phyloP scores from a whole-genome alignment of 2,888 invertebrate genomes.

The Pyrrhia umbra region DNA sequence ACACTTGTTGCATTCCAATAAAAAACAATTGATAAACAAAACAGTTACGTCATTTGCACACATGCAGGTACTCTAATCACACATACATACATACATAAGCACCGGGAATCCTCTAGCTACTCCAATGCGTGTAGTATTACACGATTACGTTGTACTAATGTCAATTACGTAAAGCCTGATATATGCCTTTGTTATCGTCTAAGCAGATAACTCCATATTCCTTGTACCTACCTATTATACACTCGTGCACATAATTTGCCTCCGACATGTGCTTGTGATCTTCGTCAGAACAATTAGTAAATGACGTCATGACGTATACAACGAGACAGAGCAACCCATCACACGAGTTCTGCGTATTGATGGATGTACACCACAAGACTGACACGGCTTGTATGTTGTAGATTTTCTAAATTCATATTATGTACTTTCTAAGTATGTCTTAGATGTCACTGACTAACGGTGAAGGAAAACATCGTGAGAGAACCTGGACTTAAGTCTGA shows the following conservation, averaged over 20 bases:
- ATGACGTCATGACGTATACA: conserved; percentile 27
- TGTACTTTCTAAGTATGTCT: too few species aligned
- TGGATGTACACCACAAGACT: not conserved
- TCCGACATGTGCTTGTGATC: conserved; percentile 18
- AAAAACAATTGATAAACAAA: too few species aligned
- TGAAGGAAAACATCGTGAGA: too few species aligned
- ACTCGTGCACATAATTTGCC: conserved; percentile 30
- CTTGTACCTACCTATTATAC: conserved; percentile 23
- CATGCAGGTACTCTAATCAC: too few species aligned
- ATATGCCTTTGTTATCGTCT: conserved; percentile 4
- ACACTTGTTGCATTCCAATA: too few species aligned
- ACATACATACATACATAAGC: not conserved
- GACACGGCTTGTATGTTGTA: not conserved
- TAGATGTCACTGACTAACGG: too few species aligned
- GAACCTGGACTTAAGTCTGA: too few species aligned
- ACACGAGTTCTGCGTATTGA: conserved; percentile 6
- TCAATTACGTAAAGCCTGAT: conserved; percentile 19
- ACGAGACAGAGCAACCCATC: not conserved
- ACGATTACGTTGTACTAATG: not conserved
- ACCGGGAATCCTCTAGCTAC: not conserved
- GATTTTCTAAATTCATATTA: too few species aligned
- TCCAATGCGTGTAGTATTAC: not conserved
- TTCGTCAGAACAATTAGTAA: conserved; percentile 28
- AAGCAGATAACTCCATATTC: conserved; percentile 25
- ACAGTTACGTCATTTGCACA: too few species aligned